Evolutionary conservation across 2,113 vertebrate genomes (phyloP).

Genomic region (Hypocryptadius cinnamomeus): DNA sequence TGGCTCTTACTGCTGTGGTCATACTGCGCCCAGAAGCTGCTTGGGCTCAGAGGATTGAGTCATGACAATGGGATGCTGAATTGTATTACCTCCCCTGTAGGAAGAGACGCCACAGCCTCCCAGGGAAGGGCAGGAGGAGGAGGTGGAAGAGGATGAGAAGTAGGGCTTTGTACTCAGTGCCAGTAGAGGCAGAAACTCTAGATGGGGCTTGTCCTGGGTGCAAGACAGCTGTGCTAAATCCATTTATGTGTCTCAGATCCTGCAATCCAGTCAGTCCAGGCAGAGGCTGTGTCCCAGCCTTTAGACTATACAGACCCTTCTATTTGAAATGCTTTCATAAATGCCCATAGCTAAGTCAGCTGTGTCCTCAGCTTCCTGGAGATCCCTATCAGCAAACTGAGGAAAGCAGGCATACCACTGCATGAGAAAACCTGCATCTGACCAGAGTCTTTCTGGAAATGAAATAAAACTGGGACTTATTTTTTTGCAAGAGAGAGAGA

Average conservation of each 20-base stretch:
- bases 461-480: not conserved
- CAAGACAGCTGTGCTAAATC: not conserved
- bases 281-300: not conserved
- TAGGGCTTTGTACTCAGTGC: not conserved
- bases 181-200: not conserved
- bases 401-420: not conserved
- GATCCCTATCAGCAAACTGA: not conserved
- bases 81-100: not conserved
- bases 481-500: not conserved
- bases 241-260: not conserved
- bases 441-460: not conserved
- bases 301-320: not conserved
- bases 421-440: not conserved
- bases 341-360: not conserved
- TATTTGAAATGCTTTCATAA: not conserved
- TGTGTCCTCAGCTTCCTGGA: not conserved
- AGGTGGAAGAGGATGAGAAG: not conserved
- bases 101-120: not conserved
- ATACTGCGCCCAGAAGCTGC: not conserved
- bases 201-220: not conserved
- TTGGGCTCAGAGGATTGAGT: not conserved
- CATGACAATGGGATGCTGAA: not conserved
- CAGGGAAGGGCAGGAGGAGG: not conserved
- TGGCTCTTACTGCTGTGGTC: not conserved
- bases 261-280: not conserved